Base-by-base conservation (phyloP, 2,888 invertebrate species). In the Brachypterus glaber region DNA sequence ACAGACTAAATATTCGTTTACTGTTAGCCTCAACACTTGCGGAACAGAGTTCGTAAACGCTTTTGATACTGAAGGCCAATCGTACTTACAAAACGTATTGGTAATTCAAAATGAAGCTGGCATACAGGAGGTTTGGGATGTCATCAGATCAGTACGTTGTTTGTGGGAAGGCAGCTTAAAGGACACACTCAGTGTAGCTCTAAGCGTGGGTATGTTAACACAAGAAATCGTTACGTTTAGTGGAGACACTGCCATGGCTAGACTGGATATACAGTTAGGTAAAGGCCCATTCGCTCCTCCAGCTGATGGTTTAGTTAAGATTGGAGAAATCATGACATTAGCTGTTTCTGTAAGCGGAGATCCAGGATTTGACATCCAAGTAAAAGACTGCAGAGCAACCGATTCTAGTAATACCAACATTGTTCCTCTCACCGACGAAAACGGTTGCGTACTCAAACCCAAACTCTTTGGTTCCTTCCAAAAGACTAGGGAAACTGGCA, bases 381-480 rank as follows among this genome's bases (percentile, higher is more conserved):
- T 86, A 0, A 73, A 80, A 54, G 82, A 85, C 53, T 87, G 86
- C 53, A 64, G 79, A 14, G 87, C 86, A 1, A 74, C 79, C 33
- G 85, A 85, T 54, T 75, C 80, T 0, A 70, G 74, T 4, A 77
- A 73, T 14, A 71, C 71, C 21, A 79, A 82, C 48, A 66, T 76
- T 3, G 74, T 85, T 2, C 73, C 76, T 4, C 58, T 87, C 30
- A 84, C 83, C 3, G 86, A 87, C 54, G 77, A 75, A 33, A 71
- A 77, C 30, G 87, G 87, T 12, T 87, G 87, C 53, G 76, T 86
- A 1, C 59, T 84, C 3, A 84, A 85, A 57, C 81, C 82, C 0
- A 87, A 87, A 63, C 64, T 87, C 2, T 82, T 87, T 54, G 85
- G 85, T 1, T 74, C 82, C 0, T 87, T 86, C 78, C 84, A 84